These are phyloP conservation scores for Drosophila carrolli DNA, from an alignment of 1,140 invertebrate genomes.

Conservation along the genomic window DNA sequence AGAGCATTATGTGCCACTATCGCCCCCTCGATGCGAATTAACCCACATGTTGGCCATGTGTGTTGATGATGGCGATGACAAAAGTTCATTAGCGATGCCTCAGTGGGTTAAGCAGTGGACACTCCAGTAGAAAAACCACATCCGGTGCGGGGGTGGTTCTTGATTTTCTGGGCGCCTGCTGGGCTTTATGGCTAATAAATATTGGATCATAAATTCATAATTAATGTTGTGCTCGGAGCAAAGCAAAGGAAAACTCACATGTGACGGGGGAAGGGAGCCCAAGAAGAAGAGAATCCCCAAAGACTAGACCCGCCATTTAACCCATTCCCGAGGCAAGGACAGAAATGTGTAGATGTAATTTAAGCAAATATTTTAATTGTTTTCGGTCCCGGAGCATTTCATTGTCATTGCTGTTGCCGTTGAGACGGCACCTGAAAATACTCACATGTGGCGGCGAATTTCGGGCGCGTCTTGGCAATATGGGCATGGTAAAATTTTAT, in stretches of 20 bases:
- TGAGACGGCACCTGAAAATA: conserved; percentile 36
- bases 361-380: conserved; percentile 80
- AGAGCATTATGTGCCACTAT: conserved; percentile 13
- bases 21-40: conserved; percentile 8
- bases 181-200: conserved; percentile 77
- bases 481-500: conserved; percentile 66
- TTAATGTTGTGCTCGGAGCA: conserved; percentile 61
- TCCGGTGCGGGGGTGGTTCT: conserved; percentile 19
- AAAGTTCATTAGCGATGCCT: conserved; percentile 79
- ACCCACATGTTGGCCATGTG: conserved; percentile 43
- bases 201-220: conserved; percentile 81
- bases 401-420: conserved; percentile 31
- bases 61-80: conserved; percentile 36
- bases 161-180: conserved; percentile 60
- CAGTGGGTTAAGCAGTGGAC: conserved; percentile 56
- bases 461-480: conserved; percentile 29
- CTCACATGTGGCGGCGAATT: conserved; percentile 22
- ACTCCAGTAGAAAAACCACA: conserved; percentile 9
- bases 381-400: conserved; percentile 47
- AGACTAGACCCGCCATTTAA: conserved; percentile 3
- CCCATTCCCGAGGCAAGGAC: conserved; percentile 5
- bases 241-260: too few relatives aligned
- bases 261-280: neutral
- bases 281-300: neutral
- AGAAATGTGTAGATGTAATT: conserved; percentile 48